A percentile compares a stretch with the other conserved stretches of the same genome.
phyloP scores from a whole-genome alignment of 1,140 invertebrate species.

The Bathynomus jamesi region DNA sequence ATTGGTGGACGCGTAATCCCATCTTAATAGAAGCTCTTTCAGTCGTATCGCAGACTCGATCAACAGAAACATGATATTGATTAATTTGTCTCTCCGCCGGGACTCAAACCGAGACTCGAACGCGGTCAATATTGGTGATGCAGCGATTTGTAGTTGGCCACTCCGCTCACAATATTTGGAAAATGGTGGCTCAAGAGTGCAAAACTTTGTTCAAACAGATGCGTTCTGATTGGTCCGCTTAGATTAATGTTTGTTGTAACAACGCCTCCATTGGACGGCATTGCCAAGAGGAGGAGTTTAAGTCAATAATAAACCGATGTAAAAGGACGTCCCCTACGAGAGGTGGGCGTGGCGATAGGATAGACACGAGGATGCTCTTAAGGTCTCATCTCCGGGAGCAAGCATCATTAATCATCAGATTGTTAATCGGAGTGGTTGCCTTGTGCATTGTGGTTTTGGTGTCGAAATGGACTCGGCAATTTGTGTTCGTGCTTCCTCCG shows the following conservation, averaged over 20 bases:
- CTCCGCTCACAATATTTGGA: conserved; percentile 27
- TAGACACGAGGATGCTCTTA: neutral
- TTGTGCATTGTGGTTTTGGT: conserved; percentile 11
- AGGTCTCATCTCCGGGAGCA: conserved; percentile 7
- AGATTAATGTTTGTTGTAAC: conserved; percentile 20
- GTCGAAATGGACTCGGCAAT: conserved; percentile 28
- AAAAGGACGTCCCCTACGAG: neutral
- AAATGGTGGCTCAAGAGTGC: conserved; percentile 17
- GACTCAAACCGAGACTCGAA: neutral
- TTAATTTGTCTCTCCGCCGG: neutral
- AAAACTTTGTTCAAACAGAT: conserved; percentile 25
- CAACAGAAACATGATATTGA: neutral
- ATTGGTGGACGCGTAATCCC: neutral
- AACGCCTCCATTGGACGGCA: conserved; percentile 11
- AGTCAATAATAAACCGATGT: neutral
- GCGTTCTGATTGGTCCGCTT: conserved; percentile 19
- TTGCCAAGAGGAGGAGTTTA: conserved; percentile 10
- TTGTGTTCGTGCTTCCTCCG: conserved; percentile 30
- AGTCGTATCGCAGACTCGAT: neutral
- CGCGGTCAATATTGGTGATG: conserved; percentile 4
- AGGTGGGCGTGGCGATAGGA: conserved; percentile 6
- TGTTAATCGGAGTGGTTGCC: neutral
- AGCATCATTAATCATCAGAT: conserved; percentile 18
- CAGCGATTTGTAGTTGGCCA: conserved; percentile 24
- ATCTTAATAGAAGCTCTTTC: neutral